These are phyloP conservation scores for Sebastes trivittatus DNA, from an alignment of 2,797 vertebrate genomes.

Conservation along the genomic window DNA sequence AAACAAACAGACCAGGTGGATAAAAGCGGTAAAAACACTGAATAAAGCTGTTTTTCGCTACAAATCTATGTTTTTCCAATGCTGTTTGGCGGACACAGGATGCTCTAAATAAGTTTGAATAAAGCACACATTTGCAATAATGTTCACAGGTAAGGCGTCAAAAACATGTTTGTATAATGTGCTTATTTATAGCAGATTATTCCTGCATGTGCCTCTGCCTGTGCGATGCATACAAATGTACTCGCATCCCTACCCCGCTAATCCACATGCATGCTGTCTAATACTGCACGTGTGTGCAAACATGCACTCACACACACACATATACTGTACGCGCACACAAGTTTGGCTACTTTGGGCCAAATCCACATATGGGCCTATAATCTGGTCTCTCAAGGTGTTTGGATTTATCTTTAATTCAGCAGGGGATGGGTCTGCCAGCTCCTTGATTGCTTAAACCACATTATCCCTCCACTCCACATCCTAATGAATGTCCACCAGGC, in stretches of 20 bases:
- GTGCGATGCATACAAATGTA: not conserved
- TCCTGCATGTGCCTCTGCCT: not conserved
- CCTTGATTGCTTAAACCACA: conserved; percentile 77
- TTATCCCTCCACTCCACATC: conserved; percentile 71
- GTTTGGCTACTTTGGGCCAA: conserved; percentile 48
- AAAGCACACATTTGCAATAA: not conserved
- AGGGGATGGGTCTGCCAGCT: conserved; percentile 63
- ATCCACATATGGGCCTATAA: conserved; percentile 71
- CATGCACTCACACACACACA: not conserved
- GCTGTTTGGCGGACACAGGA: not conserved
- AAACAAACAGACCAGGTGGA: not conserved
- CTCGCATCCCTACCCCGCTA: not conserved
- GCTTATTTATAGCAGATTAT: not conserved
- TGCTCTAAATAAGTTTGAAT: not conserved
- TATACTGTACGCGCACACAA: not conserved
- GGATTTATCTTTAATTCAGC: conserved; percentile 79
- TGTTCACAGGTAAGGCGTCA: not conserved
- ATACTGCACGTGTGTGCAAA: conserved; percentile 26
- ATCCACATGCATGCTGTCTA: conserved; percentile 19
- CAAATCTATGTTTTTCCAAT: too few relatives aligned
- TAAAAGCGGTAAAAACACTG: not conserved
- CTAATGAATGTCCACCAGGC: conserved; percentile 76
- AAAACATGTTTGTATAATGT: not conserved
- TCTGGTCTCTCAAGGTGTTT: conserved; percentile 77
- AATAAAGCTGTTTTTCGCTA: too few relatives aligned